These are phyloP conservation scores for Spilogale gracilis DNA, from an alignment of 2,113 vertebrate genomes.

Conservation along the genomic window DNA sequence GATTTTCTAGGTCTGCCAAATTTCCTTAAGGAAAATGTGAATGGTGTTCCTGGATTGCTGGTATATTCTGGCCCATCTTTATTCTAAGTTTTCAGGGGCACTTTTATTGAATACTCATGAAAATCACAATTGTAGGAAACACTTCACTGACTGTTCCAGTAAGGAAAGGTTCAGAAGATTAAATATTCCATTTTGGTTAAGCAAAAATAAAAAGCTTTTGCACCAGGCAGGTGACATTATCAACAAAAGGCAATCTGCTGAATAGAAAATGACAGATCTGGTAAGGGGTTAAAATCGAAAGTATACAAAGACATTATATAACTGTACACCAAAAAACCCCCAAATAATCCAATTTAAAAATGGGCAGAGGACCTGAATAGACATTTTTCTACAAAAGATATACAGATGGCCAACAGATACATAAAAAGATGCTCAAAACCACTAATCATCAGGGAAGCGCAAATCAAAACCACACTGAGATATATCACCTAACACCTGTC, in stretches of 20 bases:
- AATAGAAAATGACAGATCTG: background rate
- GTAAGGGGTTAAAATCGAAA: background rate
- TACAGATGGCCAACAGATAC: background rate
- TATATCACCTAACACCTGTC: background rate
- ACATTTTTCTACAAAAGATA: background rate
- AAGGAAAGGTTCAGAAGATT: background rate
- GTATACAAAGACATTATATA: background rate
- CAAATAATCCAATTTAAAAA: background rate
- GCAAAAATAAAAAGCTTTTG: background rate
- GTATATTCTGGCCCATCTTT: background rate
- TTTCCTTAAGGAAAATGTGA: background rate
- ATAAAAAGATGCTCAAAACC: background rate
- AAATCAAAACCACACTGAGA: background rate
- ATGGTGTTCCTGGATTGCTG: background rate
- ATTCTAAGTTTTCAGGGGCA: background rate
- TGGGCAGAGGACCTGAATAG: background rate
- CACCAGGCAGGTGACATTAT: background rate
- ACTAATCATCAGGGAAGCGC: background rate
- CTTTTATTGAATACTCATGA: background rate
- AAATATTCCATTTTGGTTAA: background rate
- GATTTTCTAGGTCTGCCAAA: background rate
- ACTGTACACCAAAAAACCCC: background rate
- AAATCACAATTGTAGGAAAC: background rate
- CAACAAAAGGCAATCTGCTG: background rate
- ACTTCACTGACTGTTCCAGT: background rate